A percentile compares a stretch with the other conserved stretches of the same genome.
These are phyloP conservation scores for Liodrosophila aerea DNA, from an alignment of 2,888 invertebrate species.

Conservation along the genomic window DNA sequence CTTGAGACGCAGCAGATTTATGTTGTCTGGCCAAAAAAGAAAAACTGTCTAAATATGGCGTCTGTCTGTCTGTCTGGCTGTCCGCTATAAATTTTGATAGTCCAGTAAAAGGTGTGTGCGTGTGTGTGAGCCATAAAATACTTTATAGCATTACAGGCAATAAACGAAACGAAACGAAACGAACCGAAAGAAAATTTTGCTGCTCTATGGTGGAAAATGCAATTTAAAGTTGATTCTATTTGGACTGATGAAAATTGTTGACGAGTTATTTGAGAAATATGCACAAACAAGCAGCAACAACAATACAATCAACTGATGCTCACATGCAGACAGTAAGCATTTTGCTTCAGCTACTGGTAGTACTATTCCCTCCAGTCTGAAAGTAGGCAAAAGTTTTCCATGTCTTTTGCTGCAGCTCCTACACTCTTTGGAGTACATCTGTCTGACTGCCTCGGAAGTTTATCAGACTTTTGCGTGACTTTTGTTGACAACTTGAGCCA, in stretches of 20 bases:
- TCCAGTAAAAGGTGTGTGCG: conserved; percentile 11
- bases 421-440: conserved; percentile 41
- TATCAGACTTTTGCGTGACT: conserved; percentile 76
- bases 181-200: background rate
- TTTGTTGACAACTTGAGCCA: conserved; percentile 69
- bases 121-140: conserved; percentile 46
- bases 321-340: conserved; percentile 30
- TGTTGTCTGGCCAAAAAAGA: conserved; percentile 53
- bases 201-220: conserved; percentile 34
- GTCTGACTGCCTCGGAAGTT: conserved; percentile 69
- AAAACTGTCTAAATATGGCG: conserved; percentile 18
- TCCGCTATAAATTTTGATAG: conserved; percentile 64
- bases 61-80: conserved; percentile 44
- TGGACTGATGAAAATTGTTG: conserved; percentile 53
- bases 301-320: conserved; percentile 31
- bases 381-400: conserved; percentile 51
- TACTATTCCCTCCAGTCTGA: conserved; percentile 10
- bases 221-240: conserved; percentile 67
- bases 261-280: conserved; percentile 46
- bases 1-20: conserved; percentile 64
- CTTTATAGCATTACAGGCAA: conserved; percentile 47
- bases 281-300: conserved; percentile 24
- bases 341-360: background rate
- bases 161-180: conserved; percentile 21
- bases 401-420: background rate